Conservation (phyloP, 2,888 invertebrate species). For the Danaus chrysippus region DNA sequence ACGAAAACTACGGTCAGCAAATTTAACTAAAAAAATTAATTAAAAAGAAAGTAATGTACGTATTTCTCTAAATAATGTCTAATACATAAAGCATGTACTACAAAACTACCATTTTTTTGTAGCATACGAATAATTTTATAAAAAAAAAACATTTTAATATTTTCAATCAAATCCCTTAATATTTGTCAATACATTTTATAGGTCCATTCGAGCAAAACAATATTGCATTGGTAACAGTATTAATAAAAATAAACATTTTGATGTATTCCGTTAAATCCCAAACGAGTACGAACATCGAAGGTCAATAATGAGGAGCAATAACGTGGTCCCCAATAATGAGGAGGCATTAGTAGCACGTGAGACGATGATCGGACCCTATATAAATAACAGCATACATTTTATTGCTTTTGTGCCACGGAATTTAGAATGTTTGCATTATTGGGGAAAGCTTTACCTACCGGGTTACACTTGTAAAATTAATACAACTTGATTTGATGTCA, state of each 20-base stretch:
- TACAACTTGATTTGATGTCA: not conserved
- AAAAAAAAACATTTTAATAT: too few relatives aligned
- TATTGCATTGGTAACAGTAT: not conserved
- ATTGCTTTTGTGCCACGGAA: slow-evolving; percentile 41
- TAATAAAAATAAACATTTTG: not conserved
- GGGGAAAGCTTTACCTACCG: not conserved
- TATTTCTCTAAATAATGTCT: not conserved
- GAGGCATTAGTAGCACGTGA: slow-evolving; percentile 63
- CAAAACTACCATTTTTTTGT: too few relatives aligned
- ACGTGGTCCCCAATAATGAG: slow-evolving; percentile 39
- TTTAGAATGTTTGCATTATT: slow-evolving; percentile 18
- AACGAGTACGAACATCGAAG: slow-evolving; percentile 14
- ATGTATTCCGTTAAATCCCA: not conserved
- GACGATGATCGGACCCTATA: slow-evolving; percentile 49
- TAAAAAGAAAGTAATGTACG: not conserved
- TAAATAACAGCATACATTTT: slow-evolving; percentile 39
- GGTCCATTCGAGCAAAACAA: too few relatives aligned
- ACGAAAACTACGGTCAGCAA: not conserved
- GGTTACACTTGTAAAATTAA: not conserved
- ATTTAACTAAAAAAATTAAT: not conserved
- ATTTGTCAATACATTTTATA: too few relatives aligned
- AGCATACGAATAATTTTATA: too few relatives aligned
- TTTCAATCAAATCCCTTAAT: too few relatives aligned
- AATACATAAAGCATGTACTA: not conserved
- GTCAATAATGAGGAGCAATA: slow-evolving; percentile 41